Evolutionary conservation across 2,888 invertebrate genomes (phyloP).

Genomic region (Imbricaverruca yamaguchii): DNA sequence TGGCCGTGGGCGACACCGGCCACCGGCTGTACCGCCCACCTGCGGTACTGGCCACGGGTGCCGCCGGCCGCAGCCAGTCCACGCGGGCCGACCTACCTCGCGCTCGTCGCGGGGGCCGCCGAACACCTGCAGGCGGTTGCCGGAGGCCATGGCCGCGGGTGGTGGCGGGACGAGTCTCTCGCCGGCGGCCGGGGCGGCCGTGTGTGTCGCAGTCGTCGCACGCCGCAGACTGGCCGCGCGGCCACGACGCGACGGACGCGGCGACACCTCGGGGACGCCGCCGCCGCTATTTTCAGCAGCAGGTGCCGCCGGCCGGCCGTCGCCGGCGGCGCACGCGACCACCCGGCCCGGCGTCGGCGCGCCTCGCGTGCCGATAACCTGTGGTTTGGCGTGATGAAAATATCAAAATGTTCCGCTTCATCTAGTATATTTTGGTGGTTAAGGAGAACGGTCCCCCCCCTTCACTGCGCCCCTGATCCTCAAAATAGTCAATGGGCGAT

Average conservation of each 20-base stretch:
- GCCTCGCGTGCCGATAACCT: too few species aligned
- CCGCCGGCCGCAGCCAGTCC: too few species aligned
- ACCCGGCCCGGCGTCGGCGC: too few species aligned
- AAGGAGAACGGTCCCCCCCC: too few species aligned
- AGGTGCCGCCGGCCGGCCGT: neutral
- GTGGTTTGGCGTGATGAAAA: too few species aligned
- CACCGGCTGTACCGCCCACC: too few species aligned
- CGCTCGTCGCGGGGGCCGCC: neutral
- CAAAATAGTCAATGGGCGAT: too few species aligned
- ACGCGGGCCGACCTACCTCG: neutral
- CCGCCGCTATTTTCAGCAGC: neutral
- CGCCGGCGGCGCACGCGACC: neutral
- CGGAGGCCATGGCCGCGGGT: neutral
- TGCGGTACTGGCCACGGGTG: too few species aligned
- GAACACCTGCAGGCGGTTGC: slow-evolving; percentile 3
- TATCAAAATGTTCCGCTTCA: too few species aligned
- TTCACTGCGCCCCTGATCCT: too few species aligned
- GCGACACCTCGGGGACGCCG: neutral
- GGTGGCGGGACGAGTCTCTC: neutral
- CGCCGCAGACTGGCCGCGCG: neutral
- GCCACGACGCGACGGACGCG: neutral
- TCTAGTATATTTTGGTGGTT: too few species aligned
- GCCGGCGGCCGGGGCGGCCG: neutral
- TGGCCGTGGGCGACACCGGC: too few species aligned
- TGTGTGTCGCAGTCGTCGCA: neutral